Base-by-base conservation (phyloP, 2,888 invertebrate species). In the Exephanes ischioxanthus region DNA sequence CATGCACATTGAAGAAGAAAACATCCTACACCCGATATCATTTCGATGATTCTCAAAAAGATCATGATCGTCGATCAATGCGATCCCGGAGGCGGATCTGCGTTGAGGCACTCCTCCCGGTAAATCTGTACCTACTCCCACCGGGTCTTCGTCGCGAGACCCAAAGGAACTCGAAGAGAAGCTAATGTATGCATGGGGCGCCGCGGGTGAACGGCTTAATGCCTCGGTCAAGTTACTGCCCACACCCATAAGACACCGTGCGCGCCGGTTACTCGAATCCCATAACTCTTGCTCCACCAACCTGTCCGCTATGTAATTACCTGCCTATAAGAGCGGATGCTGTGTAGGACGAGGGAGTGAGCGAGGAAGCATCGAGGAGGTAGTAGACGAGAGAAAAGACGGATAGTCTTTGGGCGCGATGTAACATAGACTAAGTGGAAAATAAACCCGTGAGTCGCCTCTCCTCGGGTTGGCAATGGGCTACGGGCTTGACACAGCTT, bases 261-360 rank as follows among this genome's bases (percentile, higher is more conserved):
- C 58, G 58, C 58, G 58, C 58, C 58, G 58, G 26, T 58, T 58
- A 58, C 58, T 89, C 88, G 87, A 87, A 87, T 86, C 80, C 88
- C 89, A 90, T 91, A 91, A 91, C 88, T 91, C 89, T 90, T 90
- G 41, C 75, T 80, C 53, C 80, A 80, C 82, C 88, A 90, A 90
- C 90, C 90, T 91, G 91, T 91, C 88, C 89, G 88, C 88, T 84
- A 76, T 89, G 89, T 91, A 91, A 91, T 91, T 91, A 90, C 89
- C 87, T 84, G 81, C 72, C 85, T 80, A 87, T 77, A 83, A 53
- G 66, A 51, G 71, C 75, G 66, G 82, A 84, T 63, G 37, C 70
- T 63, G 58, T 80, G 68, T 68, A 37, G 78, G 51, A 83, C 37
- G 55, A 63, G 41, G 53, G 3, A 1, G 63, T 7, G 63, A 48